A percentile compares a stretch with the other conserved stretches of the same genome.
Evolutionary conservation across 2,888 invertebrate species (phyloP).

Genomic region (Amiota communis): DNA sequence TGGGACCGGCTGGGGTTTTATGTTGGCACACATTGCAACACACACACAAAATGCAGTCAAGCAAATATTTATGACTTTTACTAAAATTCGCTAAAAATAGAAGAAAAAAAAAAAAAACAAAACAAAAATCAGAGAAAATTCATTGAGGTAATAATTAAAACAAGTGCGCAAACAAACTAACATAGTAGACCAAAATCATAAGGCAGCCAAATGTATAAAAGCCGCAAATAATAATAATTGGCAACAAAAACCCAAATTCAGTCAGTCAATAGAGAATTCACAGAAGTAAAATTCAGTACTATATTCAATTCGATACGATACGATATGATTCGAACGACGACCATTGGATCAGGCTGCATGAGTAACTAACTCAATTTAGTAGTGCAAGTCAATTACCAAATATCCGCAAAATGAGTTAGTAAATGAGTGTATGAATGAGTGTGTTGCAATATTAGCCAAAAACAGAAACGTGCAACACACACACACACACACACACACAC

Average conservation of each 20-base stretch:
- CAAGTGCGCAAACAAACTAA: too few relatives aligned
- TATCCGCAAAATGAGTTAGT: conserved; percentile 47
- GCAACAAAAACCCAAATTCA: neutral
- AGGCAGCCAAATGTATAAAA: neutral
- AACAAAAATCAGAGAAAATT: too few relatives aligned
- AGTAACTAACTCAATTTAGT: neutral
- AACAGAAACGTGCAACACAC: conserved; percentile 52
- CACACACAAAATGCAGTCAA: too few relatives aligned
- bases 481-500: conserved; percentile 45
- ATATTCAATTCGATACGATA: neutral
- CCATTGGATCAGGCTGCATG: neutral
- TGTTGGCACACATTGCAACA: too few relatives aligned
- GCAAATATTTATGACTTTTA: too few relatives aligned
- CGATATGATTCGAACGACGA: neutral
- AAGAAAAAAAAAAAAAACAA: too few relatives aligned
- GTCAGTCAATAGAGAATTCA: neutral
- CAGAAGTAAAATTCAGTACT: neutral
- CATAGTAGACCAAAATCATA: neutral
- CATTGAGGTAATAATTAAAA: too few relatives aligned
- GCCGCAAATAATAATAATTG: neutral
- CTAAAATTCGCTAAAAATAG: too few relatives aligned
- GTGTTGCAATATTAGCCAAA: conserved; percentile 38
- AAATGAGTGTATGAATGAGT: conserved; percentile 7
- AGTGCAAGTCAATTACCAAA: conserved; percentile 50
- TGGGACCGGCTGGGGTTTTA: too few relatives aligned